Conservation (phyloP, 1,140 invertebrate genomes). For the Forficula auricularia region DNA sequence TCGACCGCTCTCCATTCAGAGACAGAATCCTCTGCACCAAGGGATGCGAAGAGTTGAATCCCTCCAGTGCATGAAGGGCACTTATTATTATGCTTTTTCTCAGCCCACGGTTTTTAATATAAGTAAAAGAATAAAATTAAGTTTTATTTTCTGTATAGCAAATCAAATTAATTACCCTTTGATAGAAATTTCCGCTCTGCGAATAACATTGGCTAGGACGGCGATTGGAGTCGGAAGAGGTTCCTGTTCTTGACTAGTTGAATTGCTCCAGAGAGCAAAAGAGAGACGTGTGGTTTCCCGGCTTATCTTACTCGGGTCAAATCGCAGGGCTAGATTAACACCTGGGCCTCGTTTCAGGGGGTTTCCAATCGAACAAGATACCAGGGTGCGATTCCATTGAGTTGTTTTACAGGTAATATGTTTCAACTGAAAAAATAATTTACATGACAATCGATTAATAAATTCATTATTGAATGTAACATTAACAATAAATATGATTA, state of each 20-base stretch:
- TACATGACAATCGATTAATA: slow-evolving; percentile 8
- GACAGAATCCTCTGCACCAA: no score
- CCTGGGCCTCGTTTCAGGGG: slow-evolving; percentile 53
- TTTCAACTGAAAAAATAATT: slow-evolving; percentile 31
- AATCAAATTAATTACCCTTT: no score
- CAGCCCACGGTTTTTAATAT: no score
- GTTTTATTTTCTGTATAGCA: no score
- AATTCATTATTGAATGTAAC: slow-evolving; percentile 2
- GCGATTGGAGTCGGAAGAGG: slow-evolving; percentile 31
- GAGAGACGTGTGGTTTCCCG: slow-evolving; percentile 47
- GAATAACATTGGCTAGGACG: slow-evolving; percentile 49
- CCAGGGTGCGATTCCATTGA: slow-evolving; percentile 50
- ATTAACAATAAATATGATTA: no score
- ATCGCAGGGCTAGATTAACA: slow-evolving; percentile 47
- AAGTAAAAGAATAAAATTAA: no score
- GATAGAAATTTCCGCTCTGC: slow-evolving; percentile 63
- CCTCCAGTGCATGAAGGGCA: no score
- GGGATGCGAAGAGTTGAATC: no score
- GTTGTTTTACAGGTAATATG: slow-evolving; percentile 40
- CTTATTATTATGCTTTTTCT: no score
- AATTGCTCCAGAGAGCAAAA: slow-evolving; percentile 65
- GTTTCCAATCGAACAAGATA: slow-evolving; percentile 72
- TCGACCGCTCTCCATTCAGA: no score
- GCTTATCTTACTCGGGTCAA: slow-evolving; percentile 55
- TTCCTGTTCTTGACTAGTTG: slow-evolving; percentile 57